Conservation (phyloP, 2,888 invertebrate species). For the Biston stratarius region DNA sequence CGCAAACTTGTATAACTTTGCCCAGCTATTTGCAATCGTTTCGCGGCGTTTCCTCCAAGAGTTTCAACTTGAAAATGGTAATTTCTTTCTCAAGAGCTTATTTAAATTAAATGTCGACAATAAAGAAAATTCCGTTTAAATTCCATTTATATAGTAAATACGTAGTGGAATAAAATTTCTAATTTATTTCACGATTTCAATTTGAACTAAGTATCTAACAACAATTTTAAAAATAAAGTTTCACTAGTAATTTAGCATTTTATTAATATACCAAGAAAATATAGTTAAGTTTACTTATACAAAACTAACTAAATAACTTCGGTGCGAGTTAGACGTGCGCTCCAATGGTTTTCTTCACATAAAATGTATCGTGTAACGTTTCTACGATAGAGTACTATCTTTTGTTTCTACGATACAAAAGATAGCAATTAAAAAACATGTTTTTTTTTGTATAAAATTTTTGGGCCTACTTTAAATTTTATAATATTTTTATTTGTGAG, state of each 20-base stretch:
- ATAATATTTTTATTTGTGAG: too few species aligned
- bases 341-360: too few species aligned
- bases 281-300: too few species aligned
- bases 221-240: background rate
- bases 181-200: background rate
- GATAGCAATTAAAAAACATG: too few species aligned
- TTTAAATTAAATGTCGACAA: conserved; percentile 47
- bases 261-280: background rate
- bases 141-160: conserved; percentile 11
- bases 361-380: too few species aligned
- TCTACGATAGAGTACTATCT: too few species aligned
- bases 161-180: conserved; percentile 2
- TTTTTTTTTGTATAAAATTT: too few species aligned
- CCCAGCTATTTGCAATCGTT: conserved; percentile 58
- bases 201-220: background rate
- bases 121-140: conserved; percentile 23
- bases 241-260: background rate
- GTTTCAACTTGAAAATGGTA: conserved; percentile 59
- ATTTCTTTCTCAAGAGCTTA: conserved; percentile 52
- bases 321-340: too few species aligned
- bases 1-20: conserved; percentile 55
- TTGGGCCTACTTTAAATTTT: too few species aligned
- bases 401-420: too few species aligned
- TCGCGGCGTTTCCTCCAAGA: conserved; percentile 56
- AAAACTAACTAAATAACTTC: too few species aligned